A percentile compares a stretch with the other conserved stretches of the same genome.
phyloP scores from a whole-genome alignment of 35 echinoderm and acorn worm species.

The Apostichopus parvimensis region DNA sequence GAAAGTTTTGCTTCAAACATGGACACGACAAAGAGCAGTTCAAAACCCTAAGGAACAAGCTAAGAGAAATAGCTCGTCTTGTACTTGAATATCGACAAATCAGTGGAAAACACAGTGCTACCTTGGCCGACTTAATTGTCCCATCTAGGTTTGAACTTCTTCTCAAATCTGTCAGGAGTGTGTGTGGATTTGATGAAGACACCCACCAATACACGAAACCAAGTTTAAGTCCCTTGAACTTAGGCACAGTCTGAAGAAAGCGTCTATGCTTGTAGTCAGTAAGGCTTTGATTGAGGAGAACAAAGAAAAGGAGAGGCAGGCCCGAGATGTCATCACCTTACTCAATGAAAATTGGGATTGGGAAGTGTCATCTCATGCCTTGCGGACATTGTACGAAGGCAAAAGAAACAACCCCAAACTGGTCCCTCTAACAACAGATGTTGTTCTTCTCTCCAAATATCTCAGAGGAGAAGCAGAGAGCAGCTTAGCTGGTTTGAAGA shows the following conservation, averaged over 20 bases:
- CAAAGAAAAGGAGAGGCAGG: slow-evolving; percentile 17
- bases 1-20: slow-evolving; percentile 48
- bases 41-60: slow-evolving; percentile 37
- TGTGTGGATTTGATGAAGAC: slow-evolving; percentile 53
- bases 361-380: slow-evolving; percentile 65
- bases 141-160: slow-evolving; percentile 29
- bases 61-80: slow-evolving; percentile 56
- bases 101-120: slow-evolving; percentile 55
- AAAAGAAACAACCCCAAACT: slow-evolving; percentile 89
- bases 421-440: slow-evolving; percentile 72
- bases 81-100: slow-evolving; percentile 38
- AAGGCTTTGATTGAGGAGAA: slow-evolving; percentile 44
- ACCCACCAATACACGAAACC: slow-evolving; percentile 55
- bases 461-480: neutral
- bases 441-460: slow-evolving; percentile 59
- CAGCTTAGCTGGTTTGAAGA: neutral
- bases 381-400: slow-evolving; percentile 66
- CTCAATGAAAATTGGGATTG: slow-evolving; percentile 62
- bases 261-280: slow-evolving; percentile 32
- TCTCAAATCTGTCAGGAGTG: slow-evolving; percentile 37
- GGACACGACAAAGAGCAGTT: slow-evolving; percentile 59
- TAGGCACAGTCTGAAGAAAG: slow-evolving; percentile 50
- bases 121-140: slow-evolving; percentile 20
- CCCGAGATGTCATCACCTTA: slow-evolving; percentile 30
- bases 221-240: slow-evolving; percentile 63